phyloP scores from a whole-genome alignment of 2,113 vertebrate species.

The Pitta sordida region DNA sequence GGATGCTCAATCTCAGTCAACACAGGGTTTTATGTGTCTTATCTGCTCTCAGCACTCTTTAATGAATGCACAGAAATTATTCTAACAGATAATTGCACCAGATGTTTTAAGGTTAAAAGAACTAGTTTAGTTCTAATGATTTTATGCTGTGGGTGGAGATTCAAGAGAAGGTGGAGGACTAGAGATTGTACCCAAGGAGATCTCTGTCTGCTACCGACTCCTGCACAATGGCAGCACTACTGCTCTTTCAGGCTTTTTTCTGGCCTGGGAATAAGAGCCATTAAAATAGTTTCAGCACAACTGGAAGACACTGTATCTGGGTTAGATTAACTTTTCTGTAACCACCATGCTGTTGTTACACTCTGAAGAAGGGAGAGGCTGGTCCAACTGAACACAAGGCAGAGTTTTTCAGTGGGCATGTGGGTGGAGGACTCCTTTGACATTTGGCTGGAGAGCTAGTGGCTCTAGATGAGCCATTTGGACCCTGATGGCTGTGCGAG shows the following conservation, averaged over 20 bases:
- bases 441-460: too few relatives aligned
- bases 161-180: not conserved
- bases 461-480: too few relatives aligned
- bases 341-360: too few relatives aligned
- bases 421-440: too few relatives aligned
- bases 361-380: too few relatives aligned
- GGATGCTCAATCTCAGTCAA: not conserved
- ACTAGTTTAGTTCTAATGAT: not conserved
- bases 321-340: too few relatives aligned
- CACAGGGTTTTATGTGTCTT: not conserved
- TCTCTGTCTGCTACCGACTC: not conserved
- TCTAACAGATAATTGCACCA: not conserved
- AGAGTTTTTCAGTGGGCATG: too few relatives aligned
- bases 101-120: not conserved
- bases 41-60: rapidly evolving
- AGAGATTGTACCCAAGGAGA: not conserved
- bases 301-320: not conserved
- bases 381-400: too few relatives aligned
- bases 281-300: not conserved
- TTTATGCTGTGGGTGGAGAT: not conserved
- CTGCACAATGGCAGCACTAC: not conserved
- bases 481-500: too few relatives aligned
- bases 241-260: not conserved
- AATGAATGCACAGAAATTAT: not conserved
- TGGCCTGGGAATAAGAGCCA: not conserved